phyloP scores from a whole-genome alignment of 1,140 invertebrate species.

The Pseudachorutes palmiensis region DNA sequence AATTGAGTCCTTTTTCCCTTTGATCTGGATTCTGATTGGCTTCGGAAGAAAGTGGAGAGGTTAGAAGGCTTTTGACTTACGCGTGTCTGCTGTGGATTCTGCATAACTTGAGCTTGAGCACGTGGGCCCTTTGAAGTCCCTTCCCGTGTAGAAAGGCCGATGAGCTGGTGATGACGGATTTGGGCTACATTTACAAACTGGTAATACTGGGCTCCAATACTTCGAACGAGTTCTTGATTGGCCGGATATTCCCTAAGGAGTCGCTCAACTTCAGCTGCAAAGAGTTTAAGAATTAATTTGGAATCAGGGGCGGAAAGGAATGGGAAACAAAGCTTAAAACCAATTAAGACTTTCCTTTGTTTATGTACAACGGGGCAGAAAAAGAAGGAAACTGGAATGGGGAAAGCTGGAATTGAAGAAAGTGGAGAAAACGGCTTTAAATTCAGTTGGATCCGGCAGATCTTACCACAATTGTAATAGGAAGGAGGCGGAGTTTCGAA shows the following conservation, averaged over 20 bases:
- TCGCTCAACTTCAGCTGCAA: constrained; percentile 75
- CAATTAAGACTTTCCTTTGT: constrained; percentile 13
- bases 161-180: constrained; percentile 85
- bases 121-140: constrained; percentile 33
- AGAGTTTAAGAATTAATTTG: constrained; percentile 13
- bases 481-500: background rate
- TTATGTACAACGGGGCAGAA: background rate
- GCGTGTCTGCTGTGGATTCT: constrained; percentile 35
- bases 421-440: background rate
- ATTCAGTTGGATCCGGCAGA: no score
- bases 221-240: constrained; percentile 81
- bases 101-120: constrained; percentile 35
- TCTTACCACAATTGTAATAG: background rate
- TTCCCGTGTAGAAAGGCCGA: constrained; percentile 53
- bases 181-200: constrained; percentile 92
- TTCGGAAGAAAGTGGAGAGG: no score
- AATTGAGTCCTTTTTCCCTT: no score
- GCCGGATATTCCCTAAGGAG: constrained; percentile 77
- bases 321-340: background rate
- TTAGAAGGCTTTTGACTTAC: no score
- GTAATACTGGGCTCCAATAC: constrained; percentile 80
- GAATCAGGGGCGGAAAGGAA: background rate
- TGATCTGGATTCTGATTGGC: no score
- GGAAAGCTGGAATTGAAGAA: no score
- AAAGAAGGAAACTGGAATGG: no score